Evolutionary conservation across 2,113 vertebrate species (phyloP).

Genomic region (Sarotherodon lohbergeri): DNA sequence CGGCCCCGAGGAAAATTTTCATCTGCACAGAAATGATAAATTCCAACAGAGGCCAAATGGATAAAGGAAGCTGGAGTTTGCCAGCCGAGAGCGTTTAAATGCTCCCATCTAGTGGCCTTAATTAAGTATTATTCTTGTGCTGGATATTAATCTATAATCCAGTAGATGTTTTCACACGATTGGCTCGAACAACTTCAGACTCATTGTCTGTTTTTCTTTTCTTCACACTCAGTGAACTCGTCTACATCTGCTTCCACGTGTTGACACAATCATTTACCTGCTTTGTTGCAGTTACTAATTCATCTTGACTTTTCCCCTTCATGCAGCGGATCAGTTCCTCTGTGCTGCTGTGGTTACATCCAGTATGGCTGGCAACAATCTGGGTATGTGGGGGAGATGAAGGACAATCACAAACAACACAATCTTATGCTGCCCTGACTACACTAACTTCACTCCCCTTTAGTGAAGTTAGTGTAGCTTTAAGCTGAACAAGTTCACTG

Average conservation of each 20-base stretch:
- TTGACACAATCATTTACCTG: conserved; percentile 24
- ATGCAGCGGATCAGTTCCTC: conserved; percentile 71
- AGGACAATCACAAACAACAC: neutral
- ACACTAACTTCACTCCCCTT: neutral
- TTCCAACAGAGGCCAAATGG: neutral
- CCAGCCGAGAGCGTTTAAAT: neutral
- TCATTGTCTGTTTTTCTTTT: neutral
- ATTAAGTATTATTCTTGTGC: neutral
- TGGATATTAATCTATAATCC: neutral
- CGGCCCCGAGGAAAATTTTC: conserved; percentile 43
- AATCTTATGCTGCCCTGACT: neutral
- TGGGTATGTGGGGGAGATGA: conserved; percentile 15
- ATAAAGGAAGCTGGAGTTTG: neutral
- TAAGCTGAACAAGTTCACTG: neutral
- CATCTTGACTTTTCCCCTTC: conserved; percentile 59
- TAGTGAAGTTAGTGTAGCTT: neutral
- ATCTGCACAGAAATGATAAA: neutral
- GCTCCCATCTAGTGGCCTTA: conserved; percentile 25
- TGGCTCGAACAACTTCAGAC: neutral
- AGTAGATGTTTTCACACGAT: neutral
- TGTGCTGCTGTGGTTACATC: conserved; percentile 60
- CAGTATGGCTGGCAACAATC: conserved; percentile 65
- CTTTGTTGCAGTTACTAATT: conserved; percentile 55
- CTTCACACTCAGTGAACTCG: neutral
- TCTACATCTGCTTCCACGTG: neutral